A percentile compares a stretch with the other conserved stretches of the same genome.
phyloP scores from a whole-genome alignment of 2,797 vertebrate species.

The Paramormyrops hopkinsi region DNA sequence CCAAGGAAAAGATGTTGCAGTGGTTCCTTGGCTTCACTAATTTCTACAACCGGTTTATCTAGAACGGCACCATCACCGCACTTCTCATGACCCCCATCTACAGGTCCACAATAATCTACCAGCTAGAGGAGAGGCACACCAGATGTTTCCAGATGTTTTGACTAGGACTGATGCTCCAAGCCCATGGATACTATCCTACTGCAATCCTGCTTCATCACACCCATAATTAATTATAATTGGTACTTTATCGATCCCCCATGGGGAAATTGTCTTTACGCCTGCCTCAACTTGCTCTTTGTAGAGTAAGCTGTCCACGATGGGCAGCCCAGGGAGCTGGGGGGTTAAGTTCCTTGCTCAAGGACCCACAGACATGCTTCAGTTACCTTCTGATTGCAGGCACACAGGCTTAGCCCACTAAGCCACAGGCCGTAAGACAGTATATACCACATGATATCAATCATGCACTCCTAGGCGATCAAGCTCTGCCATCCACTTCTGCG shows the following conservation, averaged over 20 bases:
- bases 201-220: neutral
- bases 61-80: neutral
- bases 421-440: neutral
- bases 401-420: too few species aligned
- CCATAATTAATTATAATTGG: neutral
- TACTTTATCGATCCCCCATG: too few species aligned
- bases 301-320: too few species aligned
- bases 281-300: too few species aligned
- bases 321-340: too few species aligned
- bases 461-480: neutral
- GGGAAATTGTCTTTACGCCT: too few species aligned
- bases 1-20: neutral
- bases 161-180: neutral
- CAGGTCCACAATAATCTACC: neutral
- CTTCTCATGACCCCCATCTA: neutral
- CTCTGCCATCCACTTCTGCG: neutral
- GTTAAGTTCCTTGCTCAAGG: too few species aligned
- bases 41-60: neutral
- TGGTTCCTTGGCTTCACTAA: neutral
- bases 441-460: neutral
- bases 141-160: neutral
- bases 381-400: too few species aligned
- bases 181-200: neutral
- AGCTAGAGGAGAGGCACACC: neutral
- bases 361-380: too few species aligned